Conservation (phyloP, 2,797 vertebrate genomes). For the Sebastes kiyomatsui region DNA sequence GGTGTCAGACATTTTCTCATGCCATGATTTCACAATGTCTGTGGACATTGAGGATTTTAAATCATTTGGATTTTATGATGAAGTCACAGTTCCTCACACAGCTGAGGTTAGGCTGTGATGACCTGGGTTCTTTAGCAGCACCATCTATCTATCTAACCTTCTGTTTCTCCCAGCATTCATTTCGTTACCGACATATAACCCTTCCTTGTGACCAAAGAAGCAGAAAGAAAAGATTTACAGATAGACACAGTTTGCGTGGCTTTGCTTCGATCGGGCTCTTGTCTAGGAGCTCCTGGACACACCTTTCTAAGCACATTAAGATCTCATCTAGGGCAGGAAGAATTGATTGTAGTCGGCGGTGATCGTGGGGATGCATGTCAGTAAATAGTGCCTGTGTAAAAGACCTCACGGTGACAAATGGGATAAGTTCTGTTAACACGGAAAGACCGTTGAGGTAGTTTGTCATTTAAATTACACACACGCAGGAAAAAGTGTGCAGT, state of each 20-base stretch:
- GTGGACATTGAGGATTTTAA: not conserved
- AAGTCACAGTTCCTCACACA: not conserved
- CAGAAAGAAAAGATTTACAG: slow-evolving; percentile 36
- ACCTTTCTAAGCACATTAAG: slow-evolving; percentile 70
- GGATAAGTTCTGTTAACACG: slow-evolving; percentile 56
- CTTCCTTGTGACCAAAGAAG: slow-evolving; percentile 4
- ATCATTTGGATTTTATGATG: slow-evolving; percentile 14
- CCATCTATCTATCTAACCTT: not conserved
- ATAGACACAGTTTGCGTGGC: slow-evolving; percentile 27
- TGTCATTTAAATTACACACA: slow-evolving; percentile 15
- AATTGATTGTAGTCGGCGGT: slow-evolving; percentile 67
- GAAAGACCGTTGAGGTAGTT: not conserved
- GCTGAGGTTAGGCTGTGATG: not conserved
- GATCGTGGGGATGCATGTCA: slow-evolving; percentile 54
- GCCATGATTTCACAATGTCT: not conserved
- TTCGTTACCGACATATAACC: not conserved
- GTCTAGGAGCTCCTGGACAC: slow-evolving; percentile 49
- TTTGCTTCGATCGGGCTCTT: slow-evolving; percentile 33
- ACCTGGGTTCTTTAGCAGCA: not conserved
- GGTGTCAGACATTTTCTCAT: not conserved
- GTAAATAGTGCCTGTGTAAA: slow-evolving; percentile 53
- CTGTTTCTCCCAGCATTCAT: not conserved
- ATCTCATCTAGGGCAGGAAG: slow-evolving; percentile 66
- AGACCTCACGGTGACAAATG: slow-evolving; percentile 57
- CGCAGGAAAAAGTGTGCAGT: not conserved